These are phyloP conservation scores for Tympanoctomys barrerae DNA, from an alignment of 2,797 vertebrate species.

Conservation along the genomic window DNA sequence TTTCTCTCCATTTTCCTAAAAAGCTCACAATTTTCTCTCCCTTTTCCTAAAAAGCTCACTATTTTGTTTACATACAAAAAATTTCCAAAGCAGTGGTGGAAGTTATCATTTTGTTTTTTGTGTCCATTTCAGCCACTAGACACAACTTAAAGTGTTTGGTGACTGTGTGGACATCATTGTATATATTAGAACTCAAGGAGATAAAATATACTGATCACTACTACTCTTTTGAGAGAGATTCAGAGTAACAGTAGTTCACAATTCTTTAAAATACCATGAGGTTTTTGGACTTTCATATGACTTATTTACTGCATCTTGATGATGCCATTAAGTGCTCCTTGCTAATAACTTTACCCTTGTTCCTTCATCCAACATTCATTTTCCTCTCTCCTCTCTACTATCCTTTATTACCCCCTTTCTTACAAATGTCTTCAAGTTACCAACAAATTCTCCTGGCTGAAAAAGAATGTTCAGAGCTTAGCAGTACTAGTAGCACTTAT, in stretches of 20 bases:
- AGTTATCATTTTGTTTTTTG: constrained; percentile 20
- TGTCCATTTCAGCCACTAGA: background rate
- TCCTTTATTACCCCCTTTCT: background rate
- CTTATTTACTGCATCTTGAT: background rate
- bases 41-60: background rate
- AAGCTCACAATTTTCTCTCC: too few species aligned
- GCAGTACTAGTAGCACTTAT: background rate
- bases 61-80: background rate
- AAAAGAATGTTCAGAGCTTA: background rate
- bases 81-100: background rate
- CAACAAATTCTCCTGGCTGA: background rate
- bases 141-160: background rate
- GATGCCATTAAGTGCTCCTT: background rate
- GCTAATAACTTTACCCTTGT: background rate
- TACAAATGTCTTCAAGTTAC: background rate
- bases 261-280: background rate
- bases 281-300: background rate
- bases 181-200: constrained; percentile 39
- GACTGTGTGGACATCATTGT: background rate
- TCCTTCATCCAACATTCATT: background rate
- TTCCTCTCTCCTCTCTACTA: background rate
- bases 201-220: background rate
- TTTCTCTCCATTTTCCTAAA: too few species aligned
- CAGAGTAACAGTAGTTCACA: background rate
- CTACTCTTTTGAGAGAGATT: background rate